Evolutionary conservation across 1,140 invertebrate genomes (phyloP).

Genomic region (Dendroctonus valens): DNA sequence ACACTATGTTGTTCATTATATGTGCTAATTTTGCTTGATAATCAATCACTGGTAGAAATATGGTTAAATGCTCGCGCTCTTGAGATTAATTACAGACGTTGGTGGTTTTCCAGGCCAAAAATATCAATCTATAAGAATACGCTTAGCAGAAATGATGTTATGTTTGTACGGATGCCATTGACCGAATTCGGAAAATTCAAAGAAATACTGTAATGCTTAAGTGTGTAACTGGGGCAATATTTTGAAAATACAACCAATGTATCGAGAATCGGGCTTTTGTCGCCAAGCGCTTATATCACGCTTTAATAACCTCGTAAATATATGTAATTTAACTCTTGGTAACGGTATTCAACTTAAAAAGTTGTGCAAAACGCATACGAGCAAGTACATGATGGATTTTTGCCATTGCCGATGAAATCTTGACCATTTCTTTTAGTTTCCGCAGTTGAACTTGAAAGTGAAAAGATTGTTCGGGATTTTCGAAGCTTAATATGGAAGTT

Average conservation of each 20-base stretch:
- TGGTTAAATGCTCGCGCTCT: no score
- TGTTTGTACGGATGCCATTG: neutral
- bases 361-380: conserved; percentile 25
- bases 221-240: conserved; percentile 22
- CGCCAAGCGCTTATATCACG: conserved; percentile 32
- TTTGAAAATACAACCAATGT: conserved; percentile 21
- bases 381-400: conserved; percentile 19
- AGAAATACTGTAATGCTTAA: conserved; percentile 10
- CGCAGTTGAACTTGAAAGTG: no score
- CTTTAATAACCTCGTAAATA: conserved; percentile 44
- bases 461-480: no score
- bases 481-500: no score
- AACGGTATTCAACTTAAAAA: conserved; percentile 40
- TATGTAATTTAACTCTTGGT: conserved; percentile 42
- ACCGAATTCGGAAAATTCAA: neutral
- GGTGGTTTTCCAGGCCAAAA: no score
- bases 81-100: no score
- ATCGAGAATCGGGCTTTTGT: conserved; percentile 3
- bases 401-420: neutral
- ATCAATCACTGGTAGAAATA: no score
- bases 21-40: no score
- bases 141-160: no score
- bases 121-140: no score
- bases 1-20: no score
- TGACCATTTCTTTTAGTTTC: no score